Evolutionary conservation across 1,140 invertebrate species (phyloP).

Genomic region (Sinonovacula constricta): DNA sequence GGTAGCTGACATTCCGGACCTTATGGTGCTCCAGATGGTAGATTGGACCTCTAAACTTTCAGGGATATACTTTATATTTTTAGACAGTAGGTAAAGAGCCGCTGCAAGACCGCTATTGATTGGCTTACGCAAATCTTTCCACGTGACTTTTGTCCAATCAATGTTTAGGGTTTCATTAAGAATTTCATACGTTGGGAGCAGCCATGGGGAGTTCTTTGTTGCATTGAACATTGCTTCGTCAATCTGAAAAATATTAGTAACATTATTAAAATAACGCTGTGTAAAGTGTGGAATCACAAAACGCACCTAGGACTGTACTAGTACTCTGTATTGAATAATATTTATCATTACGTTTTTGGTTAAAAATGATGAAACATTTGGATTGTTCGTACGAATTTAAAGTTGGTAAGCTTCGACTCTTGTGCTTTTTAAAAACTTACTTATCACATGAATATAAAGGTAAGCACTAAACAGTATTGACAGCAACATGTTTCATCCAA

Average conservation of each 20-base stretch:
- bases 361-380: no score
- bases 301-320: no score
- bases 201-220: conserved; percentile 8
- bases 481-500: no score
- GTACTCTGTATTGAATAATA: no score
- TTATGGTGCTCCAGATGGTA: conserved; percentile 23
- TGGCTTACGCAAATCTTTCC: conserved; percentile 67
- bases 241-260: conserved; percentile 40
- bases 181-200: conserved; percentile 1
- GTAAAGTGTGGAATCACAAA: no score
- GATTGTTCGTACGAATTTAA: no score
- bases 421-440: no score
- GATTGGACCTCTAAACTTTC: conserved; percentile 16
- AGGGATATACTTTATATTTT: conserved; percentile 33
- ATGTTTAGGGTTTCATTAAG: conserved; percentile 60
- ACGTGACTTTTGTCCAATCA: conserved; percentile 68
- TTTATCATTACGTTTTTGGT: no score
- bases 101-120: conserved; percentile 69
- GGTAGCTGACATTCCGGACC: background rate
- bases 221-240: conserved; percentile 25
- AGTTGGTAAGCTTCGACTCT: no score
- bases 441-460: no score
- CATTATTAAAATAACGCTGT: no score
- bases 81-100: conserved; percentile 52
- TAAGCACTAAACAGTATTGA: no score